These are phyloP conservation scores for Sitta carolinensis DNA, from an alignment of 2,797 vertebrate species.

Conservation along the genomic window DNA sequence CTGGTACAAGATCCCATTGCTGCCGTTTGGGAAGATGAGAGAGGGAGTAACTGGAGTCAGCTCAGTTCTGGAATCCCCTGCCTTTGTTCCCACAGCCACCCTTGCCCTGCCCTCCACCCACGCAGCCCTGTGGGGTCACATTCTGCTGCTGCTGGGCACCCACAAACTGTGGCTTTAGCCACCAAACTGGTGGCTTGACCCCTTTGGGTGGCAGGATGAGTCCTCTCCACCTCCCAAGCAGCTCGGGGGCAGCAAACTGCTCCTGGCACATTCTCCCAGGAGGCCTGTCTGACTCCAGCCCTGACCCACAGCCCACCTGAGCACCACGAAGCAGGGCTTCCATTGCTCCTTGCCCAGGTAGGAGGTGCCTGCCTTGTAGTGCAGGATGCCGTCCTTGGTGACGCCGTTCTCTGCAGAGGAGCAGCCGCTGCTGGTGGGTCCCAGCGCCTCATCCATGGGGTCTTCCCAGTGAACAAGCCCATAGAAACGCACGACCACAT, in stretches of 20 bases:
- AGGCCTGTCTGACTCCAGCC: neutral
- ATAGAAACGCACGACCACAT: constrained; percentile 86
- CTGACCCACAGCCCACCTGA: constrained; percentile 79
- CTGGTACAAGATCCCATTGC: constrained; percentile 92
- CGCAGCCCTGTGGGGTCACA: rapidly evolving
- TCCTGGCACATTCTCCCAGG: neutral
- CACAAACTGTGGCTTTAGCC: neutral
- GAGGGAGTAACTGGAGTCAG: neutral
- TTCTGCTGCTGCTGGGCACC: neutral
- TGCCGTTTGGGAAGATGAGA: constrained; percentile 53
- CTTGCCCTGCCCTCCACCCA: neutral
- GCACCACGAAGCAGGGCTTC: constrained; percentile 93
- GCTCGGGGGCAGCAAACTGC: neutral
- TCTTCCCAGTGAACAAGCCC: constrained; percentile 98
- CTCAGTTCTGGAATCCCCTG: neutral
- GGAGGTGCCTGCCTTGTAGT: constrained; percentile 88
- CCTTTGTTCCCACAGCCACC: neutral
- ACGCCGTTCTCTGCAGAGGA: constrained; percentile 44
- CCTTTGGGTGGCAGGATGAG: neutral
- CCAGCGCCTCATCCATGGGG: constrained; percentile 84
- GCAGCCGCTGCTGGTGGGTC: constrained; percentile 66
- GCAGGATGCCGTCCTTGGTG: constrained; percentile 88
- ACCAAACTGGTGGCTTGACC: too few relatives aligned
- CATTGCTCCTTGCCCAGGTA: constrained; percentile 95
- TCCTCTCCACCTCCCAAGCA: neutral